Percentiles rank a stretch among this genome's conserved stretches.
Conservation (phyloP, 2,888 invertebrate genomes). For the Troides oblongomaculatus region DNA sequence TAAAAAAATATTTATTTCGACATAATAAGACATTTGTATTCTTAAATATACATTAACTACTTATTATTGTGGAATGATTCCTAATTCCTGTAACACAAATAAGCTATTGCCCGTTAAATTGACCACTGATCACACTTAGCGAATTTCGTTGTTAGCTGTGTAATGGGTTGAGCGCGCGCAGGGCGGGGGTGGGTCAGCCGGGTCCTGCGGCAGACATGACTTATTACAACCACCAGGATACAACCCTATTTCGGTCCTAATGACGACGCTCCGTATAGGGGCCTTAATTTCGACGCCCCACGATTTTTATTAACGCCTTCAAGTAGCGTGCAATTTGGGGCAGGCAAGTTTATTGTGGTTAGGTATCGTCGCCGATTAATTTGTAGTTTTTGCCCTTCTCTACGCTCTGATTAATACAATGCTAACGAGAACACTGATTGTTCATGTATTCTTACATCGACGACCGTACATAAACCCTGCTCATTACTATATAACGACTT, state of each 20-base stretch:
- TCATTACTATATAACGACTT: not conserved
- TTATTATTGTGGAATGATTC: not conserved
- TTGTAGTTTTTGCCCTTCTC: constrained; percentile 37
- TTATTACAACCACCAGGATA: constrained; percentile 77
- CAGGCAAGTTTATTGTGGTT: constrained; percentile 53
- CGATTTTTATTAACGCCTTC: constrained; percentile 76
- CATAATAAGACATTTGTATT: too few species aligned
- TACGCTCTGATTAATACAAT: constrained; percentile 31
- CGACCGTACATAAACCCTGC: not conserved
- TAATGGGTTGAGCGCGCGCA: constrained; percentile 47
- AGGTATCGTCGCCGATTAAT: constrained; percentile 42
- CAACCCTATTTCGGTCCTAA: constrained; percentile 78
- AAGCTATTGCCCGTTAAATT: constrained; percentile 60
- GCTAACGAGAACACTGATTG: constrained; percentile 16
- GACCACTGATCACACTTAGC: constrained; percentile 74
- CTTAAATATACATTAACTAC: not conserved
- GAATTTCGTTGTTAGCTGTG: constrained; percentile 47
- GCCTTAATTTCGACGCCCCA: constrained; percentile 76
- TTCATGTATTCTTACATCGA: constrained; percentile 12
- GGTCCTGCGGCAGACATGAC: constrained; percentile 76
- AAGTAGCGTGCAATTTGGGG: constrained; percentile 68
- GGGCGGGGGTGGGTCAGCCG: constrained; percentile 44
- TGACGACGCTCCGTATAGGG: constrained; percentile 71
- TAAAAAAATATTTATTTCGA: too few species aligned
- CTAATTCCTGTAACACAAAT: constrained; percentile 19